Conservation (phyloP, 2,113 vertebrate species). For the Ornithorhynchus anatinus region DNA sequence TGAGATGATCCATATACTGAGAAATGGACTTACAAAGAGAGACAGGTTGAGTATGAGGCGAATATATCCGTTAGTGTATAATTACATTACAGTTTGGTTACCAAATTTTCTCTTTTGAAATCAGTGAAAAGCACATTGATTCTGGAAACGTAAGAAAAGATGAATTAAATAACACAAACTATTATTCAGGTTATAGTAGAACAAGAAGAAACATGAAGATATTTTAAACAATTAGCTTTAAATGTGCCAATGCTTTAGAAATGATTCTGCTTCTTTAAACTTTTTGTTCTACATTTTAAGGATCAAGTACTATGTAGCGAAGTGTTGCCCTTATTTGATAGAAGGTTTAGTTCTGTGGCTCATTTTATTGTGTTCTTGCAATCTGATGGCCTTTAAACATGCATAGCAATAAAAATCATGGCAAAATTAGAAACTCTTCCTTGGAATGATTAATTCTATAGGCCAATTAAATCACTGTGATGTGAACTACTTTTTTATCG, state of each 20-base stretch:
- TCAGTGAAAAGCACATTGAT: conserved; percentile 30
- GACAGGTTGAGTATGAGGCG: too few relatives aligned
- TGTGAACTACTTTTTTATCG: conserved; percentile 7
- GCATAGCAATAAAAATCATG: conserved; percentile 47
- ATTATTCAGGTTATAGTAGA: conserved; percentile 2
- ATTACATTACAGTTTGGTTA: conserved; percentile 19
- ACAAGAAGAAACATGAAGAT: conserved; percentile 14
- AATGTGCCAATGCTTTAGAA: conserved; percentile 24
- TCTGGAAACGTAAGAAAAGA: conserved; percentile 27
- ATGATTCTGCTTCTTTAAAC: conserved; percentile 4
- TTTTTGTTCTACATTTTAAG: background rate
- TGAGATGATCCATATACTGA: too few relatives aligned
- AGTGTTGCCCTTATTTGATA: conserved; percentile 19
- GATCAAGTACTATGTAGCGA: background rate
- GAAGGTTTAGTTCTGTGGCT: conserved; percentile 41
- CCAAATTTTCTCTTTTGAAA: conserved; percentile 14
- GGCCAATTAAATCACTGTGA: conserved; percentile 48
- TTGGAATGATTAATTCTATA: conserved; percentile 41
- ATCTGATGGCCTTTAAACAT: conserved; percentile 59
- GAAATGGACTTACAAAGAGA: too few relatives aligned
- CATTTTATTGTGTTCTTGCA: conserved; percentile 52
- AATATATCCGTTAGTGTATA: conserved; percentile 38
- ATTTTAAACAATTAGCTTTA: conserved; percentile 29
- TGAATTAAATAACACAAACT: conserved; percentile 19
- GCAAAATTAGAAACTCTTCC: conserved; percentile 47